Conservation (phyloP, 1,140 invertebrate species). For the Drosophila kanapiae region DNA sequence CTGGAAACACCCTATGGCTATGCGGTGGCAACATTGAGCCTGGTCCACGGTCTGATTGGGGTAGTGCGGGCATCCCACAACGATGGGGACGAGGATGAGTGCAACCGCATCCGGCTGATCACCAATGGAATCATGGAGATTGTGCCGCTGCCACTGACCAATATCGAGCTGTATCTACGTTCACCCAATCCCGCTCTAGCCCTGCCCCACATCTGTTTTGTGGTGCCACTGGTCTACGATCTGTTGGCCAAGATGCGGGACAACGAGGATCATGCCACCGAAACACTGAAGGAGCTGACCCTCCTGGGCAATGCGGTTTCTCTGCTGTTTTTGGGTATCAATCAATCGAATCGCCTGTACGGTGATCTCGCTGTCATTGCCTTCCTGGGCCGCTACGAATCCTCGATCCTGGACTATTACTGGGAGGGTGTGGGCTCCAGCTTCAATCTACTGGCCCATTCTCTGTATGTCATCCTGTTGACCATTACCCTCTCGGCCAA, state of each 20-base stretch:
- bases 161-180: conserved; percentile 72
- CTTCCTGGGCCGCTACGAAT: conserved; percentile 62
- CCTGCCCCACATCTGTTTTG: conserved; percentile 65
- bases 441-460: conserved; percentile 59
- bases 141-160: conserved; percentile 67
- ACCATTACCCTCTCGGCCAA: conserved; percentile 62
- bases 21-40: conserved; percentile 63
- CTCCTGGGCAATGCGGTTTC: conserved; percentile 76
- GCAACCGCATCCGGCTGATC: conserved; percentile 48
- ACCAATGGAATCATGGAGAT: conserved; percentile 69
- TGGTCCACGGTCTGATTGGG: conserved; percentile 69
- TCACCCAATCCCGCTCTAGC: conserved; percentile 58
- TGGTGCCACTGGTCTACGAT: conserved; percentile 70
- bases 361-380: conserved; percentile 66
- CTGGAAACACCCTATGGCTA: conserved; percentile 67
- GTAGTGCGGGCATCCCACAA: conserved; percentile 55
- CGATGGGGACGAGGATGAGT: conserved; percentile 61
- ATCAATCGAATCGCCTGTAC: conserved; percentile 64
- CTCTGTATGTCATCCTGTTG: conserved; percentile 62
- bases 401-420: conserved; percentile 66
- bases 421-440: conserved; percentile 54
- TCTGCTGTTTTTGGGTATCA: conserved; percentile 71
- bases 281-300: conserved; percentile 71
- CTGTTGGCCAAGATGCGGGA: conserved; percentile 56
- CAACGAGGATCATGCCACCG: conserved; percentile 55